Conservation (phyloP, 2,888 invertebrate genomes). For the Cancer borealis region DNA sequence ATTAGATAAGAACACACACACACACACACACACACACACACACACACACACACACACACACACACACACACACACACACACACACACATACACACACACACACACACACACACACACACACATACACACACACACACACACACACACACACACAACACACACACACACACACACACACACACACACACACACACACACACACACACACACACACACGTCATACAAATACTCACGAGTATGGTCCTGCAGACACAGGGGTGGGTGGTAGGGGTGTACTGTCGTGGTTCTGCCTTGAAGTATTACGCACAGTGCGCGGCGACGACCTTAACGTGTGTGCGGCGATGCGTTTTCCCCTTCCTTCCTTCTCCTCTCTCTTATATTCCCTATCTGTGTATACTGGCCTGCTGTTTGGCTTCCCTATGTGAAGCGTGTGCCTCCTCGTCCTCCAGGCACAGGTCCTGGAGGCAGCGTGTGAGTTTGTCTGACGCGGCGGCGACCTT, state of each 20-base stretch:
- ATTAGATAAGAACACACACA: too few species aligned
- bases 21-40: slow-evolving; percentile 40
- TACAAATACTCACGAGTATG: not conserved
- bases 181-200: slow-evolving; percentile 9
- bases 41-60: not conserved
- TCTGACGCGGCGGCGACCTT: not conserved
- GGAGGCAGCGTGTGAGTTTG: not conserved
- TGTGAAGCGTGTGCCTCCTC: not conserved
- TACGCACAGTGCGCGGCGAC: not conserved
- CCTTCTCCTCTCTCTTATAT: not conserved
- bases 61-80: slow-evolving; percentile 9
- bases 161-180: slow-evolving; percentile 2
- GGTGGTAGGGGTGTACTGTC: not conserved
- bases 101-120: not conserved
- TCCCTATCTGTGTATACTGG: not conserved
- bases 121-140: not conserved
- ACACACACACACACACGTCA: too few species aligned
- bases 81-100: too few species aligned
- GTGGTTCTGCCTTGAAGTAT: not conserved
- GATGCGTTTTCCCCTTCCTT: not conserved
- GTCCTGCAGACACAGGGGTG: not conserved
- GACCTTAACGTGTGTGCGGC: not conserved
- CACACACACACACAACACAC: not conserved
- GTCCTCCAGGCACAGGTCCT: not conserved
- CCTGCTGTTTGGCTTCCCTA: not conserved